Conservation (phyloP, 2,888 invertebrate genomes). For the Campaea margaritaria region DNA sequence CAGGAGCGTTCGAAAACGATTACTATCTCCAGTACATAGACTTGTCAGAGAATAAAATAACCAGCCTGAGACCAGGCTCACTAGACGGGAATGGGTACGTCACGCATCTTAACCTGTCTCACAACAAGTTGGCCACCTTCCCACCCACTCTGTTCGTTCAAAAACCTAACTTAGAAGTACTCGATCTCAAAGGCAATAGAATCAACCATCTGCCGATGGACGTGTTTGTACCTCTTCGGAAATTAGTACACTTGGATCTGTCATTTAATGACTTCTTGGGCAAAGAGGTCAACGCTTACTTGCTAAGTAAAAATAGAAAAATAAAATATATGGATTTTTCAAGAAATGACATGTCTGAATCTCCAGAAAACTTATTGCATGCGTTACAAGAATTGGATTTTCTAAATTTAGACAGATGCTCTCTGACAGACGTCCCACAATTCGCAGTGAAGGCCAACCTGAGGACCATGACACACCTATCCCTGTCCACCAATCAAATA, state of each 20-base stretch:
- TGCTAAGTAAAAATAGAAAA: slow-evolving; percentile 50
- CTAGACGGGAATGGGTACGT: slow-evolving; percentile 51
- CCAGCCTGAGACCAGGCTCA: slow-evolving; percentile 51
- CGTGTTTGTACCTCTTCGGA: slow-evolving; percentile 54
- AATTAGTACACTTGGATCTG: slow-evolving; percentile 55
- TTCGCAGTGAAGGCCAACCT: slow-evolving; percentile 59
- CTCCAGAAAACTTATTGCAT: slow-evolving; percentile 52
- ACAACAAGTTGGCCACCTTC: slow-evolving; percentile 54
- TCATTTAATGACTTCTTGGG: slow-evolving; percentile 57
- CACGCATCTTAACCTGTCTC: slow-evolving; percentile 56
- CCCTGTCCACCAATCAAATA: slow-evolving; percentile 64
- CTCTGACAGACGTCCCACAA: slow-evolving; percentile 56
- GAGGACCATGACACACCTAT: slow-evolving; percentile 58
- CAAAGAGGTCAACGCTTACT: slow-evolving; percentile 47
- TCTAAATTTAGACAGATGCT: slow-evolving; percentile 57
- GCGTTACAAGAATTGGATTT: slow-evolving; percentile 48
- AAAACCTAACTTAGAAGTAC: slow-evolving; percentile 50
- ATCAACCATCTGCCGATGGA: slow-evolving; percentile 51
- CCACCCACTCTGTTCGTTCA: slow-evolving; percentile 59
- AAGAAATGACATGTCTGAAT: slow-evolving; percentile 56
- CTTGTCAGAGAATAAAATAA: slow-evolving; percentile 59
- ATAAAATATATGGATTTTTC: slow-evolving; percentile 59
- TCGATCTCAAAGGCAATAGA: slow-evolving; percentile 59
- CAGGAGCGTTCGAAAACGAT: slow-evolving; percentile 53
- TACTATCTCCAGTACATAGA: slow-evolving; percentile 56